phyloP scores from a whole-genome alignment of 2,113 vertebrate genomes.

The Rhizomys pruinosus region DNA sequence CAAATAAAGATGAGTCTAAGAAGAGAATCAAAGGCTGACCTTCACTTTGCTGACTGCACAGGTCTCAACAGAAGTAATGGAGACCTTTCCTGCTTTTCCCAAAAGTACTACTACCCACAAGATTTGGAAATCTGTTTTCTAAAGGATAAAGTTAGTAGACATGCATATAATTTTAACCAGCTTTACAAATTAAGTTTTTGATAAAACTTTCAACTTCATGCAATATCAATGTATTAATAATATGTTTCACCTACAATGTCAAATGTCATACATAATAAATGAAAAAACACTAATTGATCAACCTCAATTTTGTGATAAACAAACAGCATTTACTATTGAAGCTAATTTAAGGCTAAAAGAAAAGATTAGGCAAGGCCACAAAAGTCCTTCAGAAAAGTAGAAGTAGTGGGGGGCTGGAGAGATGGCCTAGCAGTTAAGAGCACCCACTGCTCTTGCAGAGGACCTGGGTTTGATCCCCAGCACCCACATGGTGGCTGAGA shows the following conservation, averaged over 20 bases:
- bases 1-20: not conserved
- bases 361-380: not conserved
- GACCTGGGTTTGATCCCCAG: no score
- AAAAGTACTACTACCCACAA: not conserved
- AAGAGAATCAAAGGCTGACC: slow-evolving; percentile 19
- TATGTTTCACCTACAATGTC: not conserved
- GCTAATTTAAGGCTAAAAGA: slow-evolving; percentile 2
- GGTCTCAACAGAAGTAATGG: not conserved
- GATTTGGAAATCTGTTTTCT: slow-evolving; percentile 13
- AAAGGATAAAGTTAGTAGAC: slow-evolving; percentile 7
- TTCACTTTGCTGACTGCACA: not conserved
- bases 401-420: no score
- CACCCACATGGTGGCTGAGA: no score
- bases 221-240: not conserved
- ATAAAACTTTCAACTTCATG: slow-evolving; percentile 6
- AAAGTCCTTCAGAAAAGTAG: slow-evolving; percentile 20
- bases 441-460: no score
- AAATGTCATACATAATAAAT: not conserved
- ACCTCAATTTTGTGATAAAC: not conserved
- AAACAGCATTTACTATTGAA: not conserved
- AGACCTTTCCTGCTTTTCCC: not conserved
- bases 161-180: slow-evolving; percentile 25
- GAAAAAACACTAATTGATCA: not conserved
- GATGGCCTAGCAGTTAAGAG: no score
- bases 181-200: slow-evolving; percentile 45